Base-by-base conservation (phyloP, 2,113 vertebrate species). In the Apodemus sylvaticus region DNA sequence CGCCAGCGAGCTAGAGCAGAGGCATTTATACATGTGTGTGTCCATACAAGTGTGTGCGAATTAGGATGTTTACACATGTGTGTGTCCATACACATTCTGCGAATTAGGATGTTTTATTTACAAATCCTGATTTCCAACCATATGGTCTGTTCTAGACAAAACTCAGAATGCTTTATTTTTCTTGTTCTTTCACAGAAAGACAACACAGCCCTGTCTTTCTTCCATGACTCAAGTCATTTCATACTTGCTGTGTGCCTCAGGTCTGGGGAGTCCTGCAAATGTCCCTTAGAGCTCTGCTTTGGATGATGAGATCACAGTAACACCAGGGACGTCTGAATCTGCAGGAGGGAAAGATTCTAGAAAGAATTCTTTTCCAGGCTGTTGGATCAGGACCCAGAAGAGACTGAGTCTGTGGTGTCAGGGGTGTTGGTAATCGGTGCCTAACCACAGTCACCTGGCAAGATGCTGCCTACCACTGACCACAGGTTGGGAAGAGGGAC, bases 401-500 rank as follows among this genome's bases (percentile, higher is more conserved):
- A 78, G n/a, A 58, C 48, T 68, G 16, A 36, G 53, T n/a, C 3
- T 24, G 22, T 4, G 24, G 45, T 7, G 6, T 71, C 76, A 66
- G 55, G 42, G n/a, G 58, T 7, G 48, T 26, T n/a, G 20, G 78
- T 36, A 34, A 36, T 29, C 29, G 22, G 31, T 14, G 39, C 22
- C 34, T 22, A 20, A 39, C 6, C 22, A 24, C 14, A 73, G 45
- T 3, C 34, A n/a, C 7, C 45, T 20, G 45, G 19, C 5, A 0
- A 74, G n/a, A 36, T 42, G 55, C 24, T 34, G 66, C 36, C 26
- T n/a, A 20, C 42, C 9, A 29, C 74, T 19, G 64, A 64, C 10
- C 82, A 24, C 0, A 0, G 20, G 39, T 53, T 0, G 11, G 4
- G 2, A 26, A 55, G 31, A 34, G 7, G 31, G 29, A 5, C 60